Base-by-base conservation (phyloP, 2,113 vertebrate species). In the Rhea pennata region DNA sequence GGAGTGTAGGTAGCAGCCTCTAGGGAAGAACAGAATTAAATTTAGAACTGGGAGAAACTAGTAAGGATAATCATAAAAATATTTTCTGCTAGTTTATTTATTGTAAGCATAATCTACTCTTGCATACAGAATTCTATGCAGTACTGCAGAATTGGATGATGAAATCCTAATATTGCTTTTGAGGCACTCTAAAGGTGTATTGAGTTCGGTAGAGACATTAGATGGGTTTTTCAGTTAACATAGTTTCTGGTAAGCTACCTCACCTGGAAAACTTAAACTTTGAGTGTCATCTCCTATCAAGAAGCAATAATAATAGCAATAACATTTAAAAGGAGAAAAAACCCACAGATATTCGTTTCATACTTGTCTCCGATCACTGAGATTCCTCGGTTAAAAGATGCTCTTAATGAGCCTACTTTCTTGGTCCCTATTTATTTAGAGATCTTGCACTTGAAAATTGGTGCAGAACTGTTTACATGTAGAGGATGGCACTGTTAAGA, bases 371-470 rank as follows among this genome's bases (percentile, higher is more conserved):
- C 48, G 33, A 4, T 73, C 3, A 0, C 10, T 12, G 62, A 62
- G 67, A 67, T 23, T 33, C 9, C 71, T 6, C 12, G 22, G 39
- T 92, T 46, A 8, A 75, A 51, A 88, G 66, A 78, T 36, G 1
- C 39, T 80, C 13, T 2, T 3, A 2, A 36, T 1, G 14, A 70
- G 23, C 20, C 40, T 85, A 53, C n/a, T 48, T 39, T 42, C 67
- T 46, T 33, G 3, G 17, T 56, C 58, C n/a, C 87, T 72, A 69
- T 78, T 66, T 95, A 96, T 95, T 90, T 24, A 66, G 90, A 92
- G 86, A 95, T 96, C 94, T 94, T 84, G 87, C 90, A 44, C 84
- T 93, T 77, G 74, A 90, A 80, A 58, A 59, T 69, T 87, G 89
- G 87, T 95, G 88, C 93, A 92, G 94, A 88, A 88, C 80, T 36